Percentiles rank a stretch among this genome's conserved stretches.
Evolutionary conservation across 2,113 vertebrate genomes (phyloP).

Genomic region (Platichthys flesus): DNA sequence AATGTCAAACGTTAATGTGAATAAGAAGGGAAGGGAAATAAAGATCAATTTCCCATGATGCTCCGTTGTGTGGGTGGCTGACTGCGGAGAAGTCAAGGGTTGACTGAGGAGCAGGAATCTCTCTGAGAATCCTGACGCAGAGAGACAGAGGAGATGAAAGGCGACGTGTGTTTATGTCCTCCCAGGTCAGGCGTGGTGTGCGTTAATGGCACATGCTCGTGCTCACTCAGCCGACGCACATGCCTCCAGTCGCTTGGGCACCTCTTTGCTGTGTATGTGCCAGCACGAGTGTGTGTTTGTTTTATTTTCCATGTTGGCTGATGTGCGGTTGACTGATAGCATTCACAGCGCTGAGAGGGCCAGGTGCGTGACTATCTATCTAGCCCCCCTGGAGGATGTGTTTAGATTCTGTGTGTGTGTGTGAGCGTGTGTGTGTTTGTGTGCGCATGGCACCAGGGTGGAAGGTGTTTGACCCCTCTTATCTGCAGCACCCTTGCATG

Average conservation of each 20-base stretch:
- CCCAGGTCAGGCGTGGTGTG: slow-evolving; percentile 42
- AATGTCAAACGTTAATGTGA: not conserved
- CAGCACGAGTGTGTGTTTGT: slow-evolving; percentile 58
- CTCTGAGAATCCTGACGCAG: slow-evolving; percentile 15
- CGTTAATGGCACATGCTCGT: slow-evolving; percentile 44
- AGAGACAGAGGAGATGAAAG: slow-evolving; percentile 49
- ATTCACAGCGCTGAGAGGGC: slow-evolving; percentile 62
- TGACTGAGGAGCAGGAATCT: slow-evolving; percentile 74
- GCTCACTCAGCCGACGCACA: slow-evolving; percentile 31
- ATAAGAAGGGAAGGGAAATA: not conserved
- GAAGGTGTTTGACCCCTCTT: slow-evolving; percentile 67
- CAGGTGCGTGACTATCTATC: slow-evolving; percentile 78
- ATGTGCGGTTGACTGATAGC: slow-evolving; percentile 77
- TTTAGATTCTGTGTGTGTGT: slow-evolving; percentile 34
- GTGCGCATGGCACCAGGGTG: slow-evolving; percentile 14
- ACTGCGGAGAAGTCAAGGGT: slow-evolving; percentile 58
- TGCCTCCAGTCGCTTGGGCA: slow-evolving; percentile 19
- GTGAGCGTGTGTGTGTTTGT: slow-evolving; percentile 31
- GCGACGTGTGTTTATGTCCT: slow-evolving; percentile 28
- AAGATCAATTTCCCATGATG: slow-evolving; percentile 10
- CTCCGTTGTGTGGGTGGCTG: slow-evolving; percentile 29
- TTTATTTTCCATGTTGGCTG: slow-evolving; percentile 70
- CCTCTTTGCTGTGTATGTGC: slow-evolving; percentile 40
- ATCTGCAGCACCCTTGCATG: slow-evolving; percentile 64
- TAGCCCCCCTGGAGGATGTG: slow-evolving; percentile 49